Evolutionary conservation across 2,888 invertebrate species (phyloP).

Genomic region (Chaitophorus viminalis): DNA sequence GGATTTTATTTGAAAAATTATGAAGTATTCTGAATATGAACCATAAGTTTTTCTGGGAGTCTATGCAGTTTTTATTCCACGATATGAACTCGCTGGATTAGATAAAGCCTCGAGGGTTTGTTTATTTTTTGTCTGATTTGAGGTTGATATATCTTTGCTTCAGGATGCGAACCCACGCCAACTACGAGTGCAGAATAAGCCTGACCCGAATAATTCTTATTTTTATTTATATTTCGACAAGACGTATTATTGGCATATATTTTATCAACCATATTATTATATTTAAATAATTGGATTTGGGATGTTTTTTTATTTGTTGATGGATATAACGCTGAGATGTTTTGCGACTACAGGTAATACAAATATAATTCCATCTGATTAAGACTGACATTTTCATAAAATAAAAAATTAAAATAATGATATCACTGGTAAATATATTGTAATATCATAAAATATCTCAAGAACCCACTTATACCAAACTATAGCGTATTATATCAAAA

Average conservation of each 20-base stretch:
- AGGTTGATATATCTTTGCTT: not conserved
- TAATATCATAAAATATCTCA: too few species aligned
- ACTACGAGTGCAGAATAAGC: not conserved
- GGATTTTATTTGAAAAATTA: not conserved
- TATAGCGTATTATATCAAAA: too few species aligned
- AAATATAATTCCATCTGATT: too few species aligned
- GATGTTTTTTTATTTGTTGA: not conserved
- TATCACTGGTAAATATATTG: too few species aligned
- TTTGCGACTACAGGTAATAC: too few species aligned
- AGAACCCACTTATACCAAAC: too few species aligned
- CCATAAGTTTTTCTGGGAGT: not conserved
- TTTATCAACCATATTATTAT: not conserved
- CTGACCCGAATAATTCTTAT: not conserved
- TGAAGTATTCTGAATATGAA: not conserved
- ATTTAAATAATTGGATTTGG: not conserved
- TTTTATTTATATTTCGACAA: not conserved
- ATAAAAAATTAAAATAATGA: too few species aligned
- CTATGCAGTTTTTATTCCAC: not conserved
- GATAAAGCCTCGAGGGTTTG: not conserved
- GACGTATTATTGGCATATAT: not conserved
- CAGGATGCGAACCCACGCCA: not conserved
- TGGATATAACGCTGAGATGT: too few species aligned
- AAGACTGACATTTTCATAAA: too few species aligned
- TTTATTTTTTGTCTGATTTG: not conserved
- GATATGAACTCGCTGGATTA: not conserved